Base-by-base conservation (phyloP, 2,113 vertebrate species). In the Trichechus manatus region DNA sequence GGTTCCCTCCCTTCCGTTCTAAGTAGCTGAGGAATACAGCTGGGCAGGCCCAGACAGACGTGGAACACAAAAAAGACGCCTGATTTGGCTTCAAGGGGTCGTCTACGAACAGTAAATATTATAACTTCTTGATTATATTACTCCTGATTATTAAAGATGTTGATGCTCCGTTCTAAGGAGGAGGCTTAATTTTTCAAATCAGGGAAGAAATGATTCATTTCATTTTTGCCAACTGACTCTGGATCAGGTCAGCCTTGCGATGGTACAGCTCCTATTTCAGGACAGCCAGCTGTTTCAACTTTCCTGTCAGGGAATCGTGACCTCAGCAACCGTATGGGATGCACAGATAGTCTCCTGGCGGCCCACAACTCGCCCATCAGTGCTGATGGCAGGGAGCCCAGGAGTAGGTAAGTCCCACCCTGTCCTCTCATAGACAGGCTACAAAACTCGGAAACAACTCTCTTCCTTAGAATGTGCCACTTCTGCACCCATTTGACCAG, bases 361-460 rank as follows among this genome's bases (percentile, higher is more conserved):
- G 81, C 89, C 92, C 95, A 64, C 74, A 79, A 64, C 42, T n/a
- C 39, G 53, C 75, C 96, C 97, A 96, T 97, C 95, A 96, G 91
- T 90, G 53, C 80, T 2, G 44, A 53, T 97, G 97, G 97, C 94
- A 82, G 79, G 53, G 70, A 70, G 89, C 88, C 81, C 89, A 92
- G 8, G n/a, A 53, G 95, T 5, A 97, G 95, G 94, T 97, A 92
- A 93, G 93, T 89, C 94, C 77, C 79, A 84, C 85, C 61, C 68
- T 64, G 72, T 66, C 81, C 70, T 91, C 7, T 1, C 1, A 66
- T 1, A 50, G 74, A 78, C 39, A 66, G 5, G 29, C 39, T 29
- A 79, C n/a, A 17, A 63, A 50, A 25, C 23, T 64, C 72, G 68
- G 47, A 94, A 79, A 89, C 15, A 14, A 53, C 39, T 10, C 22